These are phyloP conservation scores for Meles meles DNA, from an alignment of 2,113 vertebrate genomes.

Conservation along the genomic window DNA sequence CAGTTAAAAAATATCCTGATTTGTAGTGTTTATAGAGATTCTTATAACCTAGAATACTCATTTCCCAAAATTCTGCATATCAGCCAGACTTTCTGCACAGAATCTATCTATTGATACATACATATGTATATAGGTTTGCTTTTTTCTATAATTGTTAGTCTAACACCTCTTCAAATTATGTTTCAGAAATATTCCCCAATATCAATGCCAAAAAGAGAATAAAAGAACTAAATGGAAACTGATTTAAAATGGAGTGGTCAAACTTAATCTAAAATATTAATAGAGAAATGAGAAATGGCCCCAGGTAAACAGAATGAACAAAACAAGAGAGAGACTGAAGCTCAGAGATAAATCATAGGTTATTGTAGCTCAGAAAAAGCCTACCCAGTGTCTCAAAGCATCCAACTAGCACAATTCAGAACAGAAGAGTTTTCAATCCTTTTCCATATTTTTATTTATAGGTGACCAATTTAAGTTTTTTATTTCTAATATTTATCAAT, in stretches of 20 bases:
- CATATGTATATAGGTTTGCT: background rate
- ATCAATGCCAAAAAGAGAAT: background rate
- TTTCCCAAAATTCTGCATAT: background rate
- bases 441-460: background rate
- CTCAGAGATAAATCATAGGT: background rate
- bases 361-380: background rate
- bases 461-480: background rate
- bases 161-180: background rate
- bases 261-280: background rate
- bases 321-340: background rate
- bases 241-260: background rate
- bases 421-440: background rate
- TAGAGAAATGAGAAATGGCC: background rate
- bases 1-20: constrained; percentile 1
- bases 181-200: background rate
- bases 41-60: background rate
- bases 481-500: background rate
- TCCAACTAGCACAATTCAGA: background rate
- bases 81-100: background rate
- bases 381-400: background rate
- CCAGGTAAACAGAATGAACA: background rate
- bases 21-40: background rate
- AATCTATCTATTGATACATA: background rate
- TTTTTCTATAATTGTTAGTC: background rate
- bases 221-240: background rate